Evolutionary conservation across 2,888 invertebrate genomes (phyloP), one percentile per base, ranked within the genome.

Genomic region (Pharmacophagus antenor): DNA sequence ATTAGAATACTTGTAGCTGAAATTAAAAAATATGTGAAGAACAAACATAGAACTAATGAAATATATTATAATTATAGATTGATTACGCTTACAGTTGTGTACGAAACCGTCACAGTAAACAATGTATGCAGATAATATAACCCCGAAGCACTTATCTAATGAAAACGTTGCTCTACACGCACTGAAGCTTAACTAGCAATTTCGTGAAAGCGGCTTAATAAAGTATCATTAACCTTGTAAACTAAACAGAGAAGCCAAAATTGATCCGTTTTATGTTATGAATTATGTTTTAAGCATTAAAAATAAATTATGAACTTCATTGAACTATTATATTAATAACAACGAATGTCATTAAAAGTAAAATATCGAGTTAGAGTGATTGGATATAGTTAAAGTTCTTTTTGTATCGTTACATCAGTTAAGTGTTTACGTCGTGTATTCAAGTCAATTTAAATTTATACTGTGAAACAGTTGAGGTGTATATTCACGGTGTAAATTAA

Each of bases 191-290:
- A 47, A 22, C 22, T 22, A 22, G 22, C 47, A 47, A 47, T 47
- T 22, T 47, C 21, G 18, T 47, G 47, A 47, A 47, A 47, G 47
- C 47, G 20, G 20, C 21, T 47, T 47, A 47, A 47, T 47, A 47
- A 47, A 47, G 47, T 47, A 47, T 47, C 22, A 47, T 47, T 47
- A 47, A 47, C 47, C 20, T 47, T 22, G 20, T 12, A 22, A 47
- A 47, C 47, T 22, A 47, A 47, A 47, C 47, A 47, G 47, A 22
- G 37, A 3, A 15, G 10, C 47, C 18, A 3, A 18, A 12, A 47
- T 47, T 12, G 22, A 47, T 22, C 22, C 47, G 47, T 47, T 47
- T 20, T 47, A 22, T 22, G 15, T 20, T 18, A 18, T 47, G 47
- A 22, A 47, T 18, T 15, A 47, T 47, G 47, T 47, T 20, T 47